Conservation (phyloP, 1,140 invertebrate genomes). For the Chelonus insularis region DNA sequence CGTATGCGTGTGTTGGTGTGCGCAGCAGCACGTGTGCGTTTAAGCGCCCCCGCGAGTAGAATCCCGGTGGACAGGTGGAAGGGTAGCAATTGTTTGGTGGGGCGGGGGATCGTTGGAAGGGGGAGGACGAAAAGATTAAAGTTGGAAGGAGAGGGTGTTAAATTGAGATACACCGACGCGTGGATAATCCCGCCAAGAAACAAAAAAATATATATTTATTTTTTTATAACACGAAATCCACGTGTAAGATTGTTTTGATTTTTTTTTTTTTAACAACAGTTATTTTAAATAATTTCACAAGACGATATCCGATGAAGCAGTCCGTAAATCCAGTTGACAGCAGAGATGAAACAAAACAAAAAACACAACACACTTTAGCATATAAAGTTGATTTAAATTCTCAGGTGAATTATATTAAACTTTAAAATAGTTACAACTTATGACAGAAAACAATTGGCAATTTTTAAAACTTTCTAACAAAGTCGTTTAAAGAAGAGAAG, state of each 20-base stretch:
- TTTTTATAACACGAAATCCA: slow-evolving; percentile 27
- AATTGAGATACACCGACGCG: slow-evolving; percentile 34
- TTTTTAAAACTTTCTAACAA: not conserved
- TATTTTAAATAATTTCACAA: slow-evolving; percentile 13
- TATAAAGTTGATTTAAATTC: slow-evolving; percentile 24
- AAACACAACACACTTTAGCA: slow-evolving; percentile 46
- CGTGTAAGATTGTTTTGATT: slow-evolving; percentile 27
- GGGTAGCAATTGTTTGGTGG: slow-evolving; percentile 22
- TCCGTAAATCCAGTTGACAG: slow-evolving; percentile 36
- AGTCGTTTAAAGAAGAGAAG: not conserved
- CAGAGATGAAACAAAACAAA: slow-evolving; percentile 44
- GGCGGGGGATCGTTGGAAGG: slow-evolving; percentile 33
- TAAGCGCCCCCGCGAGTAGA: slow-evolving; percentile 26
- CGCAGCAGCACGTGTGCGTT: slow-evolving; percentile 18
- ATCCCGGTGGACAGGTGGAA: slow-evolving; percentile 33
- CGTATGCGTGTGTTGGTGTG: slow-evolving; percentile 10
- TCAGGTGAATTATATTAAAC: not conserved
- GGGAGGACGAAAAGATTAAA: slow-evolving; percentile 25
- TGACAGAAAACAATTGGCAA: slow-evolving; percentile 47
- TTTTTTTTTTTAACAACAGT: slow-evolving; percentile 14
- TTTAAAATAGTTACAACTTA: slow-evolving; percentile 5
- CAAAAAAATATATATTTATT: not conserved
- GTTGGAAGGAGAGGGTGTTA: slow-evolving; percentile 19
- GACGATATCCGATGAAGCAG: slow-evolving; percentile 32
- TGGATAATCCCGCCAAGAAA: slow-evolving; percentile 33